Evolutionary conservation across 1,140 invertebrate species (phyloP), one percentile per base, ranked within the genome.

Genomic region (Leptinotarsa defecta): DNA sequence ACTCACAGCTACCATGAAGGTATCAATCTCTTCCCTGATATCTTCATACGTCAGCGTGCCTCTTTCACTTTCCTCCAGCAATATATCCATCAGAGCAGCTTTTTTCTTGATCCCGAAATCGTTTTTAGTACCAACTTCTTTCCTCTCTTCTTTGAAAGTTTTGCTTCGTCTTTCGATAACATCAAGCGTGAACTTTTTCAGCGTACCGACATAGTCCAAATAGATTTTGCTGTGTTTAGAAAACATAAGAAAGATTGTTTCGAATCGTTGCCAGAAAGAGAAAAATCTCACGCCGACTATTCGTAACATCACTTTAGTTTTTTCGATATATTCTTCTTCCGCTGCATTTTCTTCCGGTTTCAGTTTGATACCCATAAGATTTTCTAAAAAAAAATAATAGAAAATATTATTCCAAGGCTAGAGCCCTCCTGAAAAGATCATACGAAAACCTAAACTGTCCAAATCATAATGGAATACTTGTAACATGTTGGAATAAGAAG

Each of bases 1-100:
- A 65, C 64, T 65, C 19, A 65, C 64, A 22, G 64, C 64, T 5
- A 34, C 64, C 64, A 65, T 65, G 20, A 65, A 65, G 6, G 64
- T 65, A 34, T 65, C 64, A 65, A 65, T 65, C 1, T 65, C 64
- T 4, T 65, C 61, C 20, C 64, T 65, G 20, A 65, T 65, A 22
- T 22, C 64, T 20, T 65, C 64, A 22, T 65, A 65, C 13, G 17
- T 15, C 64, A 65, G 13, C 13, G 13, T 22, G 15, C 64, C 64
- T 65, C 27, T 34, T 24, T 24, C 20, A 65, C 20, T 22, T 20
- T 65, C 64, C 27, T 22, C 64, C 64, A 65, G 13, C 64, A 65
- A 11, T 6, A 65, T 65, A 65, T 65, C 64, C 64, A 65, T 65
- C 11, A 65, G 20, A 65, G 64, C 64, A 20, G 64, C 64, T 20